Evolutionary conservation across 2,888 invertebrate species (phyloP).

Genomic region (Pocota personata): DNA sequence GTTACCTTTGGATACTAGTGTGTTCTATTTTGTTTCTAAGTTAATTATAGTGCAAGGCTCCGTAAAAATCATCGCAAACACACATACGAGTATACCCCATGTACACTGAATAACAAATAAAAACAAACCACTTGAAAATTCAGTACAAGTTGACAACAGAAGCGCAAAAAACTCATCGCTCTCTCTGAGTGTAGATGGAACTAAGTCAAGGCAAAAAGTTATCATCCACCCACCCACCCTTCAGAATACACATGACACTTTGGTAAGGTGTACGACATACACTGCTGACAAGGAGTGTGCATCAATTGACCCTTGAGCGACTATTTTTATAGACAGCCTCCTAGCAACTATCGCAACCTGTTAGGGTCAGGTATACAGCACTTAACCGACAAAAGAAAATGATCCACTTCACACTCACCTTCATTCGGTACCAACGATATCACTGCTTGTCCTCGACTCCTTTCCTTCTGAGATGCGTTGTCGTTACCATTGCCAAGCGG

Average conservation of each 20-base stretch:
- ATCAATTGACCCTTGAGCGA: conserved; percentile 57
- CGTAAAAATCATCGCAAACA: conserved; percentile 11
- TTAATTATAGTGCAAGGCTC: conserved; percentile 64
- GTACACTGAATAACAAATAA: conserved; percentile 49
- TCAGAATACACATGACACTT: neutral
- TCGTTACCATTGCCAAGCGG: conserved; percentile 39
- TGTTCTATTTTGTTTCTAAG: conserved; percentile 33
- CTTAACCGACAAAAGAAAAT: conserved; percentile 4
- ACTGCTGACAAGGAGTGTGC: conserved; percentile 35
- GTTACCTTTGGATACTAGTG: conserved; percentile 21
- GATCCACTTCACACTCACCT: conserved; percentile 55
- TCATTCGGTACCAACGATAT: conserved; percentile 55
- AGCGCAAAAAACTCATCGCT: conserved; percentile 20
- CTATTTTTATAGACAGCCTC: conserved; percentile 54
- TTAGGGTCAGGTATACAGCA: neutral
- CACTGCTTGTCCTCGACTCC: conserved; percentile 58
- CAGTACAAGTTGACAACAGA: conserved; percentile 64
- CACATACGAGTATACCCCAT: neutral
- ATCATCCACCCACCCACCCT: conserved; percentile 1
- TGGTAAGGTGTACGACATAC: neutral
- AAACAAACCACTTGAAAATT: conserved; percentile 65
- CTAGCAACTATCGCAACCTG: conserved; percentile 2
- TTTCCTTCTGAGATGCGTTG: conserved; percentile 24
- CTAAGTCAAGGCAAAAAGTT: conserved; percentile 64
- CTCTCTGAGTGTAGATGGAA: conserved; percentile 28